Evolutionary conservation across 23 tunicate genomes (phyloP).

Genomic region (Trididemnum miniatum): DNA sequence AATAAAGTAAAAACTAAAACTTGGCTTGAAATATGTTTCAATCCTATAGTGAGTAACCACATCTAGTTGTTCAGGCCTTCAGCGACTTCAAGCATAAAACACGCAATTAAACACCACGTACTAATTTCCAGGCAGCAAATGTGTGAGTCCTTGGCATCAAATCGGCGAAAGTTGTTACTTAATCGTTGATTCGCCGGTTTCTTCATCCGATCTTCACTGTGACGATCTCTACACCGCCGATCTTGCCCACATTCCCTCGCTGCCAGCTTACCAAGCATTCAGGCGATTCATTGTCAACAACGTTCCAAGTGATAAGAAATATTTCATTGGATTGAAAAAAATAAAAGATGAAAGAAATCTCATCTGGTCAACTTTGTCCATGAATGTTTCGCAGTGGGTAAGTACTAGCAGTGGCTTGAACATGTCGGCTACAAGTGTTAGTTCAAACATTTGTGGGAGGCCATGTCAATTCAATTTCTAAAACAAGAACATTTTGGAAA

Average conservation of each 20-base stretch:
- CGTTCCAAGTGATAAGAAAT: not conserved
- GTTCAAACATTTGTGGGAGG: too few species aligned
- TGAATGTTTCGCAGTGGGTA: not conserved
- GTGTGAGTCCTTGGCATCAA: constrained; percentile 21
- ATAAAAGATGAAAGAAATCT: not conserved
- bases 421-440: too few species aligned
- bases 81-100: too few species aligned
- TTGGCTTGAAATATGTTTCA: too few species aligned
- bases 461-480: too few species aligned
- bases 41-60: too few species aligned
- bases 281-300: not conserved
- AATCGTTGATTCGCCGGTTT: not conserved
- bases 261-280: constrained; percentile 9
- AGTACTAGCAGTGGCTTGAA: too few species aligned
- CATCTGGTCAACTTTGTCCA: not conserved
- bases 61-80: too few species aligned
- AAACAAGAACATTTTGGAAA: too few species aligned
- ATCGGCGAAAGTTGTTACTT: constrained; percentile 39
- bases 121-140: constrained; percentile 8
- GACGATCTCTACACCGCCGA: not conserved
- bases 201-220: not conserved
- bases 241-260: constrained; percentile 11
- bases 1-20: too few species aligned
- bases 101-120: too few species aligned
- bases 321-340: constrained; percentile 16